These are phyloP conservation scores for Idaea biselata DNA, from an alignment of 2,888 invertebrate species.

Conservation along the genomic window DNA sequence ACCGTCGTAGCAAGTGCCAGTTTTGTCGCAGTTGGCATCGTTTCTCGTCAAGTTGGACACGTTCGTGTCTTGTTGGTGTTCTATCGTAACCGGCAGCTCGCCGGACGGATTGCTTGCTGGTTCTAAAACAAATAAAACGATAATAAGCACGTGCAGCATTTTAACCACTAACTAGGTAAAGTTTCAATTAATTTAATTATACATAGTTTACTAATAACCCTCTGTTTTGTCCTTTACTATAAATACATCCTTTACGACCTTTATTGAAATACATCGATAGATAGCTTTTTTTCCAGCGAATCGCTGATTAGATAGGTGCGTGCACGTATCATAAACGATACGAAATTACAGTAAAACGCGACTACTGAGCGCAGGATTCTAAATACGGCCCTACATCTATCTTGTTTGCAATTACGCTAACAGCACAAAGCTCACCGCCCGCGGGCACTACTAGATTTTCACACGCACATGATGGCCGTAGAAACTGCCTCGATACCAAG, in stretches of 20 bases:
- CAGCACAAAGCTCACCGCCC: conserved; percentile 49
- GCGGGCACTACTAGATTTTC: conserved; percentile 58
- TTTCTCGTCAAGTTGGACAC: conserved; percentile 86
- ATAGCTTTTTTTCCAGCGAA: conserved; percentile 22
- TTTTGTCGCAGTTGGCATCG: conserved; percentile 95
- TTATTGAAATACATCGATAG: too few relatives aligned
- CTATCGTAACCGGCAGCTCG: conserved; percentile 87
- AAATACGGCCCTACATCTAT: conserved; percentile 47
- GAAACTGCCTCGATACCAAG: conserved; percentile 29
- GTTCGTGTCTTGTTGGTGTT: conserved; percentile 87
- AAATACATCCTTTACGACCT: too few relatives aligned
- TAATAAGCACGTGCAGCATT: conserved; percentile 25
- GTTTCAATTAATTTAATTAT: conserved; percentile 13
- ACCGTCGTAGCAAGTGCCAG: conserved; percentile 97
- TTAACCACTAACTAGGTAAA: conserved; percentile 1
- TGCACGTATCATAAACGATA: conserved; percentile 64
- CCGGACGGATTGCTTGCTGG: conserved; percentile 67
- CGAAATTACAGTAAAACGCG: conserved; percentile 56
- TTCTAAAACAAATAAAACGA: conserved; percentile 67
- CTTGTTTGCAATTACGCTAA: conserved; percentile 55
- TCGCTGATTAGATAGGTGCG: conserved; percentile 55
- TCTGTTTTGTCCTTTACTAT: too few relatives aligned
- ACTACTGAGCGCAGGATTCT: conserved; percentile 36
- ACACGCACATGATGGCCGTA: conserved; percentile 57
- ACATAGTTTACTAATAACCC: conserved; percentile 41